These are phyloP conservation scores for Microdon myrmicae DNA, from an alignment of 2,888 invertebrate genomes.

Conservation along the genomic window DNA sequence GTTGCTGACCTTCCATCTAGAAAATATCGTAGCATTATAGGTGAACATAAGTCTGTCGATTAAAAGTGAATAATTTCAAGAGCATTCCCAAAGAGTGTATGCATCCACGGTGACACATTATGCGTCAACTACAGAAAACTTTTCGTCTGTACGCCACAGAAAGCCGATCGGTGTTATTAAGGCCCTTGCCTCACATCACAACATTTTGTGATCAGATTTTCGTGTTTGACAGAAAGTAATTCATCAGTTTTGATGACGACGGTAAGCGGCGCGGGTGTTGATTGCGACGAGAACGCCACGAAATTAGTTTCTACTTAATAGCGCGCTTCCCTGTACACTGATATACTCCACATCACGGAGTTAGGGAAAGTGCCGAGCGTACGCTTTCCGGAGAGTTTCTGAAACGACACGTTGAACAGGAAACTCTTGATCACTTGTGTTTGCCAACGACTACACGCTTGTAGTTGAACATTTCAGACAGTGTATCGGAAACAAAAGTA, in stretches of 20 bases:
- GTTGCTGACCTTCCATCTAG: slow-evolving; percentile 65
- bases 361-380: slow-evolving; percentile 24
- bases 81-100: slow-evolving; percentile 5
- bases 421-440: slow-evolving; percentile 27
- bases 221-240: slow-evolving; percentile 14
- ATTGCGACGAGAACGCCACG: not conserved
- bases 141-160: slow-evolving; percentile 7
- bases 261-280: not conserved
- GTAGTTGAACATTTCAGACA: too few species aligned
- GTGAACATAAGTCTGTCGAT: not conserved
- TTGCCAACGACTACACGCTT: slow-evolving; percentile 32
- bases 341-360: too few species aligned
- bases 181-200: slow-evolving; percentile 16
- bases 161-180: not conserved
- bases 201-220: slow-evolving; percentile 26
- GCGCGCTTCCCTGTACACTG: too few species aligned
- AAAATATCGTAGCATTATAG: slow-evolving; percentile 47
- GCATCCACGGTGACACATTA: not conserved
- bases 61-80: not conserved
- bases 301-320: too few species aligned
- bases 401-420: slow-evolving; percentile 17
- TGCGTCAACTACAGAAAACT: not conserved
- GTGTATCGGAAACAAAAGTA: too few species aligned
- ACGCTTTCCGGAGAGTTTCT: too few species aligned
- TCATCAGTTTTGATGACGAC: not conserved